phyloP scores from a whole-genome alignment of 2,797 vertebrate genomes.

The Sebastes steindachneri region DNA sequence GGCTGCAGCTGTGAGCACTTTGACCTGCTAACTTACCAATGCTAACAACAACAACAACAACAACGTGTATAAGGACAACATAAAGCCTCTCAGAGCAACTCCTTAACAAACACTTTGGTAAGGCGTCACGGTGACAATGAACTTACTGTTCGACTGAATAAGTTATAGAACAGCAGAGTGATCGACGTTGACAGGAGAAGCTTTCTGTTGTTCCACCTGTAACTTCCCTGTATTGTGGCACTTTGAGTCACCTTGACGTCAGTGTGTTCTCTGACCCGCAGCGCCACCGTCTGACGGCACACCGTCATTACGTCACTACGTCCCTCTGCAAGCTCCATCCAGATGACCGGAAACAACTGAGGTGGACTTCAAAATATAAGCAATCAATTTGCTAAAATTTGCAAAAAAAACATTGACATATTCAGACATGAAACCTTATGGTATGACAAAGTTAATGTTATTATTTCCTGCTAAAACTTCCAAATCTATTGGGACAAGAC shows the following conservation, averaged over 20 bases:
- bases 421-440: neutral
- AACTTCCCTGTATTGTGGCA: neutral
- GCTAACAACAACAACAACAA: neutral
- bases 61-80: neutral
- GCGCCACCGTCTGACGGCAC: conserved; percentile 1
- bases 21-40: neutral
- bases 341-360: neutral
- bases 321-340: neutral
- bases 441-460: neutral
- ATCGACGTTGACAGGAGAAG: neutral
- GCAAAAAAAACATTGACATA: neutral
- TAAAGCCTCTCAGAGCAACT: neutral
- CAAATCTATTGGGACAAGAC: neutral
- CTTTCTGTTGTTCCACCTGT: neutral
- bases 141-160: neutral
- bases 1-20: neutral
- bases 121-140: neutral
- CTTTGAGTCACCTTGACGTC: neutral
- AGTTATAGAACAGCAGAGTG: fast-evolving
- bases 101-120: neutral
- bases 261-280: neutral
- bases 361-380: conserved; percentile 17
- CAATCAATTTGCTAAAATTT: neutral
- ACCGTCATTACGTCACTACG: neutral
- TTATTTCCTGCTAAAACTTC: neutral